Evolutionary conservation across 2,888 invertebrate genomes (phyloP).

Genomic region (Eledona agricola): DNA sequence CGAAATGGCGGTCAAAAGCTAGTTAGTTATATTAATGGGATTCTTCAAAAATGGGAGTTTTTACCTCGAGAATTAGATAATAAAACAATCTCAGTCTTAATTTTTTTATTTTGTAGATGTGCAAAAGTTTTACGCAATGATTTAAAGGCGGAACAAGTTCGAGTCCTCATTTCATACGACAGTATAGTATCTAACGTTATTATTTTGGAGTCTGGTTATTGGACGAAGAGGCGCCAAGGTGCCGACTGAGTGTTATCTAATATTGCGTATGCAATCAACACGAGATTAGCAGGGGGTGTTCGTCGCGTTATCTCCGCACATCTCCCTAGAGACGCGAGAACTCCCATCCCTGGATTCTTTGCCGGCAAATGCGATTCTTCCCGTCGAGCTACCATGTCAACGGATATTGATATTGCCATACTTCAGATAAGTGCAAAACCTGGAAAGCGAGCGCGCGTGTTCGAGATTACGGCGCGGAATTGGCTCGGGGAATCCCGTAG

Average conservation of each 20-base stretch:
- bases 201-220: too few relatives aligned
- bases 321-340: slow-evolving; percentile 54
- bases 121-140: too few relatives aligned
- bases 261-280: slow-evolving; percentile 62
- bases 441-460: slow-evolving; percentile 33
- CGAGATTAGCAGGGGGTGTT: slow-evolving; percentile 61
- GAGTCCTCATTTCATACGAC: too few relatives aligned
- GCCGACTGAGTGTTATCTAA: slow-evolving; percentile 59
- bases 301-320: slow-evolving; percentile 57
- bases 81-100: too few relatives aligned
- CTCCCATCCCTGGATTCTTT: slow-evolving; percentile 30
- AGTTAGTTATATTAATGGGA: too few relatives aligned
- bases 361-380: slow-evolving; percentile 45
- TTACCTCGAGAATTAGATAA: too few relatives aligned
- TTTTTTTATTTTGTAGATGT: too few relatives aligned
- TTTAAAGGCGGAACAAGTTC: too few relatives aligned
- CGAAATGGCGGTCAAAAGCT: too few relatives aligned
- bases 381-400: slow-evolving; percentile 48
- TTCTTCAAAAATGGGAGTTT: too few relatives aligned
- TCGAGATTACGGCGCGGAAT: slow-evolving; percentile 31
- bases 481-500: slow-evolving; percentile 11
- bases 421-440: slow-evolving; percentile 45
- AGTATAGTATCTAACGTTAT: too few relatives aligned
- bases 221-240: too few relatives aligned
- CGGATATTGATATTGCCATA: slow-evolving; percentile 57